Conservation (phyloP, 2,888 invertebrate species). For the Ormyrus pomaceus region DNA sequence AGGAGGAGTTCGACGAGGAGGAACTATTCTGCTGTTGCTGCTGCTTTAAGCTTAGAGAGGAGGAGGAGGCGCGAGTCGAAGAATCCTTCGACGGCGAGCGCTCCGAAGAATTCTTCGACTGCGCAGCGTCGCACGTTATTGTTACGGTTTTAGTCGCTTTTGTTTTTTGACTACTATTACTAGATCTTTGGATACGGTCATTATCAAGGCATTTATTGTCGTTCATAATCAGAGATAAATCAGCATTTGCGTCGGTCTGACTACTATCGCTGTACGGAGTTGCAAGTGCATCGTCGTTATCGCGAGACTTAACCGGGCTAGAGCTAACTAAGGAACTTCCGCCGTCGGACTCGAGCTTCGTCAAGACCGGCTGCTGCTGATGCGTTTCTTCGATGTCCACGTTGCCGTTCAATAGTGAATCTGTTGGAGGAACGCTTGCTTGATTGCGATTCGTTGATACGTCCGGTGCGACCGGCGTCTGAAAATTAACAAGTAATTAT, state of each 20-base stretch:
- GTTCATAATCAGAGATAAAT: conserved; percentile 42
- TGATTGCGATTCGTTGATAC: not conserved
- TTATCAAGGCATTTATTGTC: conserved; percentile 54
- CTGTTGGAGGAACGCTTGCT: not conserved
- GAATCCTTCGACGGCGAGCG: conserved; percentile 47
- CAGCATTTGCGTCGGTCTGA: conserved; percentile 26
- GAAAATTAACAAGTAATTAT: not conserved
- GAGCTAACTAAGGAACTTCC: conserved; percentile 35
- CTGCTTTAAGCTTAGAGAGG: conserved; percentile 55
- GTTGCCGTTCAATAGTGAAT: conserved; percentile 25
- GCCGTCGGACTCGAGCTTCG: not conserved
- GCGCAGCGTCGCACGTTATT: conserved; percentile 5
- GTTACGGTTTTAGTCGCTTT: conserved; percentile 6
- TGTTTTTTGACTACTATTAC: conserved; percentile 49
- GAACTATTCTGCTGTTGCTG: conserved; percentile 19
- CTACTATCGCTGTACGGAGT: conserved; percentile 12
- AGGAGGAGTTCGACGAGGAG: conserved; percentile 63
- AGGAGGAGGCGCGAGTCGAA: conserved; percentile 60
- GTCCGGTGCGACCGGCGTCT: not conserved
- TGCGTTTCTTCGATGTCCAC: conserved; percentile 19
- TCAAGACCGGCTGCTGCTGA: not conserved
- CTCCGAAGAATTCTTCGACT: conserved; percentile 50
- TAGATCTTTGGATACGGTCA: conserved; percentile 53
- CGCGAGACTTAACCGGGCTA: conserved; percentile 40
- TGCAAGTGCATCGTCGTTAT: not conserved